phyloP scores from a whole-genome alignment of 2,888 invertebrate species.

The Polylopha cassiicola region DNA sequence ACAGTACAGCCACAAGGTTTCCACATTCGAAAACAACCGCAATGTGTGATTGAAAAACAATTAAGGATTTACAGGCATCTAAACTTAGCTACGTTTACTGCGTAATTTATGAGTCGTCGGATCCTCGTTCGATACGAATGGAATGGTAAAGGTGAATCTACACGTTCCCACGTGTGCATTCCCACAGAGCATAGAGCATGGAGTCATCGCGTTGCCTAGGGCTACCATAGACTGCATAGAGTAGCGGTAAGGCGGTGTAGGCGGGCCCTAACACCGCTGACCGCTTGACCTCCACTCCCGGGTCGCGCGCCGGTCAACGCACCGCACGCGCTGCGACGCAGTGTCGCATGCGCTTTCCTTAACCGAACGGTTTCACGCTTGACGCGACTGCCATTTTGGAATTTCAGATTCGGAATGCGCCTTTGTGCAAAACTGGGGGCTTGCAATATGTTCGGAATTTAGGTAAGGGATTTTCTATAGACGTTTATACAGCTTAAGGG shows the following conservation, averaged over 20 bases:
- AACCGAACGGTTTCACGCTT: conserved; percentile 21
- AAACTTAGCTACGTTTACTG: no score
- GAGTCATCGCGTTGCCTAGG: conserved; percentile 13
- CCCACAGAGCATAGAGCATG: no score
- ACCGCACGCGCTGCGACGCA: conserved; percentile 32
- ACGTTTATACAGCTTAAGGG: conserved; percentile 4
- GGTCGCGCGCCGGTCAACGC: conserved; percentile 63
- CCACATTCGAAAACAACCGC: no score
- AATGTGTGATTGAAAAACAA: no score
- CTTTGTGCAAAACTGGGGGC: conserved; percentile 10
- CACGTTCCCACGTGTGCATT: conserved; percentile 14
- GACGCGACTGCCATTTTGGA: conserved; percentile 25
- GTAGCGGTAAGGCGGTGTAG: conserved; percentile 41
- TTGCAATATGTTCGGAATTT: conserved; percentile 16
- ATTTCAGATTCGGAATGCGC: conserved; percentile 23
- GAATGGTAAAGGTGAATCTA: conserved; percentile 10
- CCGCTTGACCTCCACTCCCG: conserved; percentile 67
- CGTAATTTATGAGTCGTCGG: conserved; percentile 16
- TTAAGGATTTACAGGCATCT: no score
- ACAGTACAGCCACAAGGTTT: no score
- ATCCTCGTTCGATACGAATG: conserved; percentile 15
- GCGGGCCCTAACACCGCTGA: conserved; percentile 54
- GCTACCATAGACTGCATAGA: conserved; percentile 25
- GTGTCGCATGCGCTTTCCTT: conserved; percentile 23
- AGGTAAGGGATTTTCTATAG: conserved; percentile 6